Conservation (phyloP, 2,888 invertebrate genomes). For the Drosophila barbarae region DNA sequence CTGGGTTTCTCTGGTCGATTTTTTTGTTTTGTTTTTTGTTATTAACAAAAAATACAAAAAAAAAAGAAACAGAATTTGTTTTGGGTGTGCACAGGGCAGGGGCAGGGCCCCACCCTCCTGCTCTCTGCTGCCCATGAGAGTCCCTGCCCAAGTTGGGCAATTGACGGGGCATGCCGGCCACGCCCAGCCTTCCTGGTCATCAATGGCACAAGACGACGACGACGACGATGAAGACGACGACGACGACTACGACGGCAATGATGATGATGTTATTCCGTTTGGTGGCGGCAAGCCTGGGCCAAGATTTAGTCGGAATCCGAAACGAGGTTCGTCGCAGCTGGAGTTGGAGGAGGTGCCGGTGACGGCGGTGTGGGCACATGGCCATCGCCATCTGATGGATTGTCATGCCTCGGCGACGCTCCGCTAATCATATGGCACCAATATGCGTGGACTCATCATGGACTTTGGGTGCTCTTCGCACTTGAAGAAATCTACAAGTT, state of each 20-base stretch:
- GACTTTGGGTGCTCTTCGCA: conserved; percentile 5
- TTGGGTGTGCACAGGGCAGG: conserved; percentile 39
- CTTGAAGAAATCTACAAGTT: conserved; percentile 10
- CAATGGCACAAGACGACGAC: conserved; percentile 63
- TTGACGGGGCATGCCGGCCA: conserved; percentile 69
- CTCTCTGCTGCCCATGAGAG: conserved; percentile 28
- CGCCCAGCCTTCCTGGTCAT: conserved; percentile 72
- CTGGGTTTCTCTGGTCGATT: conserved; percentile 20
- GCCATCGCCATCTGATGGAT: conserved; percentile 40
- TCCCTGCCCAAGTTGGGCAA: conserved; percentile 68
- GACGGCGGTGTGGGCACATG: conserved; percentile 46
- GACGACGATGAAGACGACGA: conserved; percentile 43
- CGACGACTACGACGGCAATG: conserved; percentile 44
- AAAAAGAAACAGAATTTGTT: conserved; percentile 6
- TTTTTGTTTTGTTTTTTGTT: conserved; percentile 11
- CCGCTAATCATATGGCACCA: conserved; percentile 72
- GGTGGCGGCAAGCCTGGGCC: conserved; percentile 40
- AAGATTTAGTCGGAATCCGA: conserved; percentile 53
- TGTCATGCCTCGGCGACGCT: conserved; percentile 65
- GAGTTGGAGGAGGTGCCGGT: conserved; percentile 7
- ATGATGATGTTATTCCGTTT: conserved; percentile 52
- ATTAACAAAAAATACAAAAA: conserved; percentile 6
- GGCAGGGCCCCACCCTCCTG: conserved; percentile 6
- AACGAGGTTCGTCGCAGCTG: conserved; percentile 31
- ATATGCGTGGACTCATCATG: conserved; percentile 60